A percentile compares a stretch with the other conserved stretches of the same genome.
Evolutionary conservation across 2,797 vertebrate genomes (phyloP).

Genomic region (Gallinago stenura): DNA sequence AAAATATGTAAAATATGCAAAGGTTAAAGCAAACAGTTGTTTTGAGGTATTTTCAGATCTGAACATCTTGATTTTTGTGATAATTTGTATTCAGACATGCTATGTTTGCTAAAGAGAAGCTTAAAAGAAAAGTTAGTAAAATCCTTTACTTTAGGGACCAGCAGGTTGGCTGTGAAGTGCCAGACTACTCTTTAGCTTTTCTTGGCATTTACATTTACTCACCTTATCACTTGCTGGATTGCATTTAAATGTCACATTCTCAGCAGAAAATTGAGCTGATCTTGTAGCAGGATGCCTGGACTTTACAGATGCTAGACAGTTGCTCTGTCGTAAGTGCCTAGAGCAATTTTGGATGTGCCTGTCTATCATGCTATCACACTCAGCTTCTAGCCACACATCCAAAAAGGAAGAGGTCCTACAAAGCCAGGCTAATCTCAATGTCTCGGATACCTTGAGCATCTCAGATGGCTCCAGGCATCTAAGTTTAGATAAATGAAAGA

Average conservation of each 20-base stretch:
- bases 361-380: fast-evolving
- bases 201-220: background rate
- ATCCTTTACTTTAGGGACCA: background rate
- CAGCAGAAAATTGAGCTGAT: background rate
- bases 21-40: constrained; percentile 42
- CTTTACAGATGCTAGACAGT: background rate
- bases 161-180: background rate
- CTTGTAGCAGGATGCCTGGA: background rate
- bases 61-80: constrained; percentile 46
- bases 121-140: constrained; percentile 16
- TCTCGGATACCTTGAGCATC: background rate
- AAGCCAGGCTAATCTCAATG: background rate
- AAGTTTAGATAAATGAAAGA: background rate
- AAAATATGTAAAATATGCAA: constrained; percentile 1
- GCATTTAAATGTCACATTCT: constrained; percentile 25
- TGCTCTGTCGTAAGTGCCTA: background rate
- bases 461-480: background rate
- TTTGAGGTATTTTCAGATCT: constrained; percentile 46
- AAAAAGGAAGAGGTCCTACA: fast-evolving
- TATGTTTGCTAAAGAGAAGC: background rate
- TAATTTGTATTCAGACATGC: constrained; percentile 34
- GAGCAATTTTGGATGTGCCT: background rate
- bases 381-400: background rate
- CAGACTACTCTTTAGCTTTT: constrained; percentile 18
- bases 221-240: background rate